Base-by-base conservation (phyloP, 2,888 invertebrate genomes). In the Sphaeridia pumilis region DNA sequence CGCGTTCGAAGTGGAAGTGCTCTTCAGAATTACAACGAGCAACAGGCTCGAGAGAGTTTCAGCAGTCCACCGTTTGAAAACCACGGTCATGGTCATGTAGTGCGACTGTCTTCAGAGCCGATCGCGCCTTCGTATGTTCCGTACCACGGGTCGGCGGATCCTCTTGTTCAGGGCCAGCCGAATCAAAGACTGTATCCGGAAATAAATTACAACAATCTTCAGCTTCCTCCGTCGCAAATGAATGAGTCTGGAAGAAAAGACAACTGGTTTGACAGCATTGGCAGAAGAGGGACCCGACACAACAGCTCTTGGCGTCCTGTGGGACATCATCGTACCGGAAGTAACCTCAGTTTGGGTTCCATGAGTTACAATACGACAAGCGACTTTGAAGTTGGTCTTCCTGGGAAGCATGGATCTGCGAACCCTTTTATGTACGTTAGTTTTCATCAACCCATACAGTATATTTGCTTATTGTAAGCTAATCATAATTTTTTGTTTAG, bases 311-410 rank as follows among this genome's bases (percentile, higher is more conserved):
- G 5, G 38, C 17, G 10, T 5, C 31, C 7, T 31, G 12, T 5
- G 5, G 38, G 38, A 5, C 89, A 88, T 70, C 77, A 83, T 62
- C 76, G 88, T 52, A 85, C 86, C 0, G 81, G 84, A 0, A 85
- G 87, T 0, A 84, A 84, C 66, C 81, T 85, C 3, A 38, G 38
- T 20, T 5, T 38, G 7, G 38, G 38, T 17, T 31, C 31, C 31
- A 31, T 31, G 31, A 17, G 17, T 20, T 38, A 38, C 17, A 38
- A 38, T 38, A 14, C 7, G 38, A 17, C 17, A 5, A 5, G 12
- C 5, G 38, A 17, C 10, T 38, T 20, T 38, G 38, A 38, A 14
- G 17, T 17, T 38, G 38, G 38, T 7, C 17, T 17, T 14, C 10
- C 38, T 5, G 7, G 4, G 20, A 38, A 17, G 38, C 38, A 38